Evolutionary conservation across 2,113 vertebrate species (phyloP), one percentile per base, ranked within the genome.

Genomic region (Gavia stellata): DNA sequence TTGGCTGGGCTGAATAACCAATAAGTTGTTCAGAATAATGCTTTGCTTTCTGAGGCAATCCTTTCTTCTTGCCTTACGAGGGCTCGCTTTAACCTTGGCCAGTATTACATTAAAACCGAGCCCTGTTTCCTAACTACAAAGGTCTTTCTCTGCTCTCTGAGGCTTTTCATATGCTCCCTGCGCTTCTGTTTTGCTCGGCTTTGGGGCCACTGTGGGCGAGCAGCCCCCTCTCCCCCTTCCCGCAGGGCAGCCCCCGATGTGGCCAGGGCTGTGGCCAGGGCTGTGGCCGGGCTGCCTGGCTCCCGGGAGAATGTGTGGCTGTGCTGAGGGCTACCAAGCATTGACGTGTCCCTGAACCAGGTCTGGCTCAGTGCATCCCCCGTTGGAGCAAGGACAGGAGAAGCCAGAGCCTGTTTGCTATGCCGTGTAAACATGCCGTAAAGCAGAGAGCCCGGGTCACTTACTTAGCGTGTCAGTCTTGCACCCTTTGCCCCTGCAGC

Each of bases 221-320:
- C 38, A 31, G 52, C 3, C 38, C 15, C 18, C 16, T 34, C 70
- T 58, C 5, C 23, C 25, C 18, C 6, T 34, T 80, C 12, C 10
- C 2, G 1, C 23, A 40, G 33, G 36, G 56, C 20, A 49, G 15
- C 8, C 14, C 40, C 21, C 1, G 1, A 2, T 1, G 42, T 0
- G 6, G 40, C 14, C 3, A 6, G 17, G 49, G 38, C 26, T 1
- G 42, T 0, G 6, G 40, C 14, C 3, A 6, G 17, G 49, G 38
- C 26, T 11, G 6, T 17, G 33, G 17, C 58, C 7, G 5, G 53
- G 63, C 78, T 81, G 56, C 26, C n/a, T n/a, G 55, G 55, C 74
- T 90, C 42, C 73, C 21, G 21, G 17, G 5, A 25, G 17, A 0
- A 34, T 2, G 6, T 12, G 10, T n/a, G 68, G 9, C 3, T n/a